Evolutionary conservation across 2,797 vertebrate species (phyloP).

Genomic region (Scarus forsteni): DNA sequence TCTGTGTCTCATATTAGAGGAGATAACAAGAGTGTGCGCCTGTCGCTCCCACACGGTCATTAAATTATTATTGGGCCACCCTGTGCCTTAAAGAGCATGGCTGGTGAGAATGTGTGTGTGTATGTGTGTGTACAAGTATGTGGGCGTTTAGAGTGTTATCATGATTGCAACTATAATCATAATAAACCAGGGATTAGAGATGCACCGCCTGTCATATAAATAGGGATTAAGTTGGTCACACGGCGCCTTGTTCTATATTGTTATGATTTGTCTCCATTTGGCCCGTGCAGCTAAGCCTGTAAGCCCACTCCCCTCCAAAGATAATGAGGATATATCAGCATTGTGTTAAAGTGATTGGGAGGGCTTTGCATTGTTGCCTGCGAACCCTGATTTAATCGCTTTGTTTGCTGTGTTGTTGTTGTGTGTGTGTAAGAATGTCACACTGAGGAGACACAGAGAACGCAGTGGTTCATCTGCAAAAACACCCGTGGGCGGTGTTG

Average conservation of each 20-base stretch:
- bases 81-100: constrained; percentile 37
- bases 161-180: constrained; percentile 71
- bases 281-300: constrained; percentile 76
- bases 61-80: constrained; percentile 56
- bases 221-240: constrained; percentile 77
- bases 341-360: constrained; percentile 77
- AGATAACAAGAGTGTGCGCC: constrained; percentile 30
- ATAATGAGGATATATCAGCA: constrained; percentile 80
- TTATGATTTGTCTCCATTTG: constrained; percentile 82
- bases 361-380: constrained; percentile 65
- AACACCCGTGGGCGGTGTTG: constrained; percentile 35
- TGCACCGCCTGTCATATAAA: constrained; percentile 73
- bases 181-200: constrained; percentile 76
- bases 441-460: constrained; percentile 31
- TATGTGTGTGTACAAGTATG: constrained; percentile 23
- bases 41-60: constrained; percentile 49
- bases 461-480: constrained; percentile 25
- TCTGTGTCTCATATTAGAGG: constrained; percentile 24
- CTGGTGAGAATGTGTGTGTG: constrained; percentile 16
- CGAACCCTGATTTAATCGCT: constrained; percentile 69
- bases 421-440: constrained; percentile 32
- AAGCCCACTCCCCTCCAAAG: constrained; percentile 68
- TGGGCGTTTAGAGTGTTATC: constrained; percentile 58
- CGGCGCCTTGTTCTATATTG: constrained; percentile 70
- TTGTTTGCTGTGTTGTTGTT: constrained; percentile 48